Percentiles rank a stretch among this genome's conserved stretches.
Conservation (phyloP, 1,140 invertebrate genomes). For the Doryteuthis pealeii region DNA sequence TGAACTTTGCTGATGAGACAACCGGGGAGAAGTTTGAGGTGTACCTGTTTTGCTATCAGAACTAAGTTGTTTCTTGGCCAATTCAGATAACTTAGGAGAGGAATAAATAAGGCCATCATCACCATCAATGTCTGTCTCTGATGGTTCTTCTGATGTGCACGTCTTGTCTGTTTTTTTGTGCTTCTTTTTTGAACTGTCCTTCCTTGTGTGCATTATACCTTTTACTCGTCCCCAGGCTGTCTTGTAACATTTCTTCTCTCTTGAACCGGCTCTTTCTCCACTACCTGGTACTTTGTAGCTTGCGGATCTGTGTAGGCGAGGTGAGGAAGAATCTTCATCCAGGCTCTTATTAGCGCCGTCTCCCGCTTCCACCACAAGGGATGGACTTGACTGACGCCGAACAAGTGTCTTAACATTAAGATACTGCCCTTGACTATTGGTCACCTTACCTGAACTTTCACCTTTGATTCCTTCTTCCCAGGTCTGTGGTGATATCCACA, state of each 20-base stretch:
- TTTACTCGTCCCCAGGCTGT: constrained; percentile 73
- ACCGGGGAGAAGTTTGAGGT: constrained; percentile 47
- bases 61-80: constrained; percentile 12
- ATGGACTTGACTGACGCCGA: constrained; percentile 50
- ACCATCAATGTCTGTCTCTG: constrained; percentile 42
- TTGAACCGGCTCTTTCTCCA: constrained; percentile 11
- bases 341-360: constrained; percentile 32
- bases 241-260: constrained; percentile 50
- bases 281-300: constrained; percentile 44
- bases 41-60: constrained; percentile 22
- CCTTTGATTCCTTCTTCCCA: constrained; percentile 40
- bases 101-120: constrained; percentile 16
- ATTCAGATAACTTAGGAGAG: constrained; percentile 3
- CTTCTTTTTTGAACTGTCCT: constrained; percentile 67
- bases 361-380: constrained; percentile 40
- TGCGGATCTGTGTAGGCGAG: constrained; percentile 36
- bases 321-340: constrained; percentile 27
- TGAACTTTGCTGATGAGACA: constrained; percentile 32
- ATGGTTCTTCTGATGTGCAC: constrained; percentile 33
- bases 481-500: constrained; percentile 54
- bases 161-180: constrained; percentile 27
- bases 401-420: constrained; percentile 36
- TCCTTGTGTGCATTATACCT: constrained; percentile 71
- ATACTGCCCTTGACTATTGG: constrained; percentile 28
- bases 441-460: constrained; percentile 12